These are phyloP conservation scores for Diplolepis rosae DNA, from an alignment of 2,888 invertebrate genomes.

Conservation along the genomic window DNA sequence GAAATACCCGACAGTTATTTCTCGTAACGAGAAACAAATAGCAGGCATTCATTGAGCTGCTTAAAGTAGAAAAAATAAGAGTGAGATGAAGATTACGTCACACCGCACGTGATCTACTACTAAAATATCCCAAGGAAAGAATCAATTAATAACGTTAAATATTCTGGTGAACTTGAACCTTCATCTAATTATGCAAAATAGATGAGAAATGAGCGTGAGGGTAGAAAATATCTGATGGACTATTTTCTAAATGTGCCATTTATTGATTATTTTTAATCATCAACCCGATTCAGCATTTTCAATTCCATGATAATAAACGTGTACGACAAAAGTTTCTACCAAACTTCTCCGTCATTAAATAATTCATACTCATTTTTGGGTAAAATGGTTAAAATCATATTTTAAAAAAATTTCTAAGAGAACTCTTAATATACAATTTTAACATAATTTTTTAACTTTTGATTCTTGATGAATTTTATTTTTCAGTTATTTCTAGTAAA, in stretches of 20 bases:
- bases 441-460: too few relatives aligned
- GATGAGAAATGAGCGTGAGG: neutral
- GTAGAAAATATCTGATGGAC: neutral
- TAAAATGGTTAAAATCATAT: too few relatives aligned
- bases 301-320: too few relatives aligned
- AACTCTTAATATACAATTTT: too few relatives aligned
- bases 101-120: neutral
- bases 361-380: too few relatives aligned
- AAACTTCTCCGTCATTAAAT: too few relatives aligned
- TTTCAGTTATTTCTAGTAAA: too few relatives aligned
- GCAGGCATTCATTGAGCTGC: conserved; percentile 23
- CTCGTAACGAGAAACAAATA: conserved; percentile 38
- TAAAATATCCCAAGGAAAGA: neutral
- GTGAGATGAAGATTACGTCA: neutral
- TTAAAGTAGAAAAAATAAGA: neutral
- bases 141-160: neutral
- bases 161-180: neutral
- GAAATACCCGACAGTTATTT: conserved; percentile 31
- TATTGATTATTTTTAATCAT: neutral
- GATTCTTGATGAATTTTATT: too few relatives aligned
- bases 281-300: neutral
- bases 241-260: neutral
- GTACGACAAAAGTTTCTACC: too few relatives aligned
- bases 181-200: neutral
- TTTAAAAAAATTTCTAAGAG: too few relatives aligned